A percentile compares a stretch with the other conserved stretches of the same genome.
phyloP scores from a whole-genome alignment of 2,113 vertebrate species.

The Dolichotis patagonum region DNA sequence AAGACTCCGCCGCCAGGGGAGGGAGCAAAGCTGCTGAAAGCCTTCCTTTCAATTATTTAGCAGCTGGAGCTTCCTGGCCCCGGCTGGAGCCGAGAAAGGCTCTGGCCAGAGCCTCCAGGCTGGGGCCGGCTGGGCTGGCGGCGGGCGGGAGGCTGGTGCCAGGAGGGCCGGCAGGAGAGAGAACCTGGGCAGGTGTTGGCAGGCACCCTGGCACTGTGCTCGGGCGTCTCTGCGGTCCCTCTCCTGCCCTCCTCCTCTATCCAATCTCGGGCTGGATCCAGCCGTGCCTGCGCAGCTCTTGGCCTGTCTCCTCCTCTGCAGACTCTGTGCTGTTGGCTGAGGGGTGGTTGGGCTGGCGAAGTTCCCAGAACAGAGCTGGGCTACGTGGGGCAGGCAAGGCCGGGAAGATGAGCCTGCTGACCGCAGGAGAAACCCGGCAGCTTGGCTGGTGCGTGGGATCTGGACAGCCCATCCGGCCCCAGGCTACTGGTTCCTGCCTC shows the following conservation, averaged over 20 bases:
- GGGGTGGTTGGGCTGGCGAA: background rate
- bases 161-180: background rate
- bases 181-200: background rate
- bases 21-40: constrained; percentile 39
- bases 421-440: background rate
- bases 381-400: background rate
- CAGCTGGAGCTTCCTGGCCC: constrained; percentile 66
- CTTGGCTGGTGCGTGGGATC: background rate
- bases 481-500: background rate
- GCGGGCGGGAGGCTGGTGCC: background rate
- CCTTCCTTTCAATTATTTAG: constrained; percentile 80
- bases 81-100: constrained; percentile 29
- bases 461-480: background rate
- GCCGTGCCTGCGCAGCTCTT: background rate
- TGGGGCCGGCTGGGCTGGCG: background rate
- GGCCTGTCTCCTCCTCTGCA: background rate
- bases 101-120: background rate
- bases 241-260: background rate
- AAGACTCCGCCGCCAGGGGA: constrained; percentile 23
- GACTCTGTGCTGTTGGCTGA: background rate
- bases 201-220: background rate
- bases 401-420: background rate
- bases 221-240: background rate
- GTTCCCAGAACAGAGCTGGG: background rate
- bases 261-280: background rate